phyloP scores from a whole-genome alignment of 2,888 invertebrate species.

The Ligdia adustata region DNA sequence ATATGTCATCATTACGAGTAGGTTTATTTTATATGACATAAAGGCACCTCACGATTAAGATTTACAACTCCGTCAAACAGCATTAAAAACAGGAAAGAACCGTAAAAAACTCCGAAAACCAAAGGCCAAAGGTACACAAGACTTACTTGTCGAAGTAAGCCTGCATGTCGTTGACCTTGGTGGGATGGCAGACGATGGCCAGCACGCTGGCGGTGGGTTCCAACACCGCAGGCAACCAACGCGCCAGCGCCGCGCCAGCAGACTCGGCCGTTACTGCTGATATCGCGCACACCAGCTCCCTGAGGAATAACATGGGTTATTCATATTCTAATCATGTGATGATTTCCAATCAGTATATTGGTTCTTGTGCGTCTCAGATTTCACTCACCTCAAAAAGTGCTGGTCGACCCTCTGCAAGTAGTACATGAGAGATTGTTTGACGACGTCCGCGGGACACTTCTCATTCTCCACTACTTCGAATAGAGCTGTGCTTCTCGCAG shows the following conservation, averaged over 20 bases:
- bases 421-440: slow-evolving; percentile 88
- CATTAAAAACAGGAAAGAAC: too few species aligned
- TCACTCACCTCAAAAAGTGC: slow-evolving; percentile 86
- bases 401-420: slow-evolving; percentile 88
- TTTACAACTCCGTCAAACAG: too few species aligned
- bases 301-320: slow-evolving; percentile 59
- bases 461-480: slow-evolving; percentile 93
- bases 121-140: too few species aligned
- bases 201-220: slow-evolving; percentile 84
- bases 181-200: slow-evolving; percentile 91
- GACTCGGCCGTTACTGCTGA: slow-evolving; percentile 86
- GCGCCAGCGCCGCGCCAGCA: slow-evolving; percentile 87
- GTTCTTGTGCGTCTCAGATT: too few species aligned
- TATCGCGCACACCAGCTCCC: slow-evolving; percentile 86
- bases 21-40: too few species aligned
- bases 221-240: slow-evolving; percentile 89
- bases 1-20: too few species aligned
- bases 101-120: too few species aligned
- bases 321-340: too few species aligned
- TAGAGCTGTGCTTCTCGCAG: slow-evolving; percentile 93
- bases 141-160: slow-evolving; percentile 87
- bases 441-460: slow-evolving; percentile 90
- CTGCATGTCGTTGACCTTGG: slow-evolving; percentile 87
- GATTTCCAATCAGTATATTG: too few species aligned
- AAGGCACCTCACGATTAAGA: too few species aligned